phyloP scores from a whole-genome alignment of 1,140 invertebrate species.

The Anagrus nilaparvatae region DNA sequence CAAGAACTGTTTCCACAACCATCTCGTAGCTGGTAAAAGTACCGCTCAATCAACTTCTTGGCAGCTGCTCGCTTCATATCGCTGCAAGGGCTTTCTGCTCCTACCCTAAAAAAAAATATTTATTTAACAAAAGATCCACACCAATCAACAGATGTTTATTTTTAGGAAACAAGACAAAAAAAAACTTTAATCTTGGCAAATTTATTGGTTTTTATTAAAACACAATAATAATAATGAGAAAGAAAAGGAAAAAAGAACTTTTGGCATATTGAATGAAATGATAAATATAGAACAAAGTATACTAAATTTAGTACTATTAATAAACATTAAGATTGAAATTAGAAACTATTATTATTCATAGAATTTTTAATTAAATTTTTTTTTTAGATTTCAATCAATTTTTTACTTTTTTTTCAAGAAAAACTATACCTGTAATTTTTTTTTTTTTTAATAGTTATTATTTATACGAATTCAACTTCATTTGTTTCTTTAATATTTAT shows the following conservation, averaged over 20 bases:
- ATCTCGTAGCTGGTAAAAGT: conserved; percentile 84
- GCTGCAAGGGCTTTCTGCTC: conserved; percentile 44
- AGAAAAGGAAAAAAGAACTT: background rate
- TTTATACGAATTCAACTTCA: too few species aligned
- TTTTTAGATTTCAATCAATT: too few species aligned
- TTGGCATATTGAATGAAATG: background rate
- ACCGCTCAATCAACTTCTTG: conserved; percentile 79
- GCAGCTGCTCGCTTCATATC: conserved; percentile 82
- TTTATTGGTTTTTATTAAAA: conserved; percentile 4
- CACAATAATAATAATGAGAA: background rate
- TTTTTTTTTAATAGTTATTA: too few species aligned
- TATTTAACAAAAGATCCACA: background rate
- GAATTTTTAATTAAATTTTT: too few species aligned
- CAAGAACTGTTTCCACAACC: conserved; percentile 81
- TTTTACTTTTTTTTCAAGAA: too few species aligned
- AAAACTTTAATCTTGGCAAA: background rate
- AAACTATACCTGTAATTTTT: too few species aligned
- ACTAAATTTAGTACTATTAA: too few species aligned
- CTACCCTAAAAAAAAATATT: conserved; percentile 29
- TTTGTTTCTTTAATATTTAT: too few species aligned
- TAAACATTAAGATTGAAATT: too few species aligned
- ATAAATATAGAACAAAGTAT: too few species aligned
- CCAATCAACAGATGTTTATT: background rate
- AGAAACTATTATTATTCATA: too few species aligned
- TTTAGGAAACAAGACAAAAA: background rate